Evolutionary conservation across 2,113 vertebrate species (phyloP), one percentile per base, ranked within the genome.

Genomic region (Trinectes maculatus): DNA sequence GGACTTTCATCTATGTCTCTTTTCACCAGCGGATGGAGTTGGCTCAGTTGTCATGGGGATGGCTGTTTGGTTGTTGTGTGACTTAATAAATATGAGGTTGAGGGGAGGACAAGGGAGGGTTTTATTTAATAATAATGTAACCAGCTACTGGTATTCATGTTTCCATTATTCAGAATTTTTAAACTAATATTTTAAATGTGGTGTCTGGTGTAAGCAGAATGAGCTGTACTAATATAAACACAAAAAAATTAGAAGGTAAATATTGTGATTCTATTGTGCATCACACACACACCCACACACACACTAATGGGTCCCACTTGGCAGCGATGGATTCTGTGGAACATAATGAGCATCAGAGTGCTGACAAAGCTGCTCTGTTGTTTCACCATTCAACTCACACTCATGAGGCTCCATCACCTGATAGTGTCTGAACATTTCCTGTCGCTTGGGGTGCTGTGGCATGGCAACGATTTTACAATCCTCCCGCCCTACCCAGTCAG

Each of bases 291-390:
- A 40, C 10, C 46, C 63, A 18, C 24, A 39, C 4, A 55, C 12
- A 51, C 1, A 31, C 16, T 72, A 77, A 77, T 51, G 53, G 49
- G 53, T 77, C 80, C 65, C 80, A 56, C 46, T 36, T 39, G 37
- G 74, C 48, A 31, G 37, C 33, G 28, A 12, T 53, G 52, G 42
- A 62, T 47, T 78, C 63, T 65, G n/a, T n/a, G 47, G 48, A 61
- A 18, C 33, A 53, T 68, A 74, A 65, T 60, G 54, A 83, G 66
- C 52, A 62, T 68, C 74, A 76, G 46, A 64, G 77, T 79, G 80
- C 58, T 76, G 68, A 78, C 60, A 24, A 21, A 47, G 25, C 67
- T 53, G 71, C n/a, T 79, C n/a, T 37, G 25, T 42, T 4, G 0
- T 43, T 31, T 55, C 70, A 43, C 9, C 16, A 13, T 78, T 77